Base-by-base conservation (phyloP, 2,888 invertebrate species). In the Phlogophora meticulosa region DNA sequence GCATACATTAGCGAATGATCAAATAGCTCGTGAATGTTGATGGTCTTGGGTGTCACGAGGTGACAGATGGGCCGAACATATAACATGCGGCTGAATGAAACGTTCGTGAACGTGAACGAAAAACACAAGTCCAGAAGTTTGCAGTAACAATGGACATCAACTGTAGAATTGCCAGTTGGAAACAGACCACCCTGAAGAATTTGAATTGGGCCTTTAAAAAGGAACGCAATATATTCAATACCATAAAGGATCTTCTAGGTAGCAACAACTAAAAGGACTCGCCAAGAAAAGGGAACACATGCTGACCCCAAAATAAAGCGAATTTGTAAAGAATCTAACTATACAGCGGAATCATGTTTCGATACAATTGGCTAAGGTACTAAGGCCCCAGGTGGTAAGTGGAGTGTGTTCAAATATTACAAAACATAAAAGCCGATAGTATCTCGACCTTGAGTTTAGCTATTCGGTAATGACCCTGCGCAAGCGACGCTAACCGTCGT, bases 401-500 rank as follows among this genome's bases (percentile, higher is more conserved):
- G 69, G 71, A 74, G 75, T 80, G 64, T 66, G 78, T 81, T 70
- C 55, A 78, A 82, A 84, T 78, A 82, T 82, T 79, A 76, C 78
- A 76, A 83, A 83, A 83, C 83, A 83, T 81, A 78, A 83, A 79
- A 76, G 72, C 76, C 85, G 90, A 88, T 89, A 90, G 75, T 77
- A 87, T 85, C 88, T 83, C 86, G 90, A 83, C 92, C 92, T 92
- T 92, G 92, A 86, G 83, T 62, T 80, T 83, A 78, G 86, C 85
- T 83, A 85, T 89, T 91, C 84, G 92, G 85, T 91, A 92, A 91
- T 92, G 92, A 92, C 91, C 90, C 89, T 90, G 91, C 85, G 87
- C 87, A 76, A 82, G 86, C 87, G 87, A 84, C 85, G 85, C 74
- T 85, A 87, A 88, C 87, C 87, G 86, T 85, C 85, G 84, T 75